Percentiles rank a stretch among this genome's conserved stretches.
phyloP scores from a whole-genome alignment of 2,113 vertebrate genomes.

The Rana temporaria region DNA sequence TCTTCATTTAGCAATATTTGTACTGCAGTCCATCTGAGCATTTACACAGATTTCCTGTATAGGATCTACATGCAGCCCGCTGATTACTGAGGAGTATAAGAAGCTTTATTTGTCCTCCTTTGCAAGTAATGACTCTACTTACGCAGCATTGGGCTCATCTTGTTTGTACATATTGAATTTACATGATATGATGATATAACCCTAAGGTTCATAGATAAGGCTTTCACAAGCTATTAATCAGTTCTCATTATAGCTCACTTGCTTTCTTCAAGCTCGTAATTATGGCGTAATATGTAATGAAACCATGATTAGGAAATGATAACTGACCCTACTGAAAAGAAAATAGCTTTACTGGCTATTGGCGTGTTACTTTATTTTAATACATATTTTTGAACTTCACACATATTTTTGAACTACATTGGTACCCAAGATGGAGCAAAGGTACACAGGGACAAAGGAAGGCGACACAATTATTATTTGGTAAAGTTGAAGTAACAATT shows the following conservation, averaged over 20 bases:
- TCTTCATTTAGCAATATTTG: too few species aligned
- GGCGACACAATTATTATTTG: too few species aligned
- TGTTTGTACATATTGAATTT: conserved; percentile 39
- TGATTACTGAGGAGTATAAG: neutral
- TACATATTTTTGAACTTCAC: neutral
- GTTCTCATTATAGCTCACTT: conserved; percentile 43
- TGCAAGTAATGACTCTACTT: conserved; percentile 2
- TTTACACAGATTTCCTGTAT: too few species aligned
- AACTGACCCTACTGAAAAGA: conserved; percentile 12
- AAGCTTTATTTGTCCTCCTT: neutral
- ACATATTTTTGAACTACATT: neutral
- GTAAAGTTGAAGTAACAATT: too few species aligned
- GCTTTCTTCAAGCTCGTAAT: conserved; percentile 46
- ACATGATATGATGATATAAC: conserved; percentile 40
- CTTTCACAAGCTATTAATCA: conserved; percentile 53
- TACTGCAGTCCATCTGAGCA: too few species aligned
- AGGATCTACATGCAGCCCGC: too few species aligned
- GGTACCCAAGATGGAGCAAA: too few species aligned
- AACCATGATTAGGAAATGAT: conserved; percentile 38
- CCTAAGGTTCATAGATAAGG: conserved; percentile 34
- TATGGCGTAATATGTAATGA: conserved; percentile 32
- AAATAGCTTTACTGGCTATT: neutral
- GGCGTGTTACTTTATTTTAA: conserved; percentile 15
- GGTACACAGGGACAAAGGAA: too few species aligned
- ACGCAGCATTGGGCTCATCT: neutral